phyloP scores from a whole-genome alignment of 1,140 invertebrate genomes.

The Lordiphosa stackelbergi region DNA sequence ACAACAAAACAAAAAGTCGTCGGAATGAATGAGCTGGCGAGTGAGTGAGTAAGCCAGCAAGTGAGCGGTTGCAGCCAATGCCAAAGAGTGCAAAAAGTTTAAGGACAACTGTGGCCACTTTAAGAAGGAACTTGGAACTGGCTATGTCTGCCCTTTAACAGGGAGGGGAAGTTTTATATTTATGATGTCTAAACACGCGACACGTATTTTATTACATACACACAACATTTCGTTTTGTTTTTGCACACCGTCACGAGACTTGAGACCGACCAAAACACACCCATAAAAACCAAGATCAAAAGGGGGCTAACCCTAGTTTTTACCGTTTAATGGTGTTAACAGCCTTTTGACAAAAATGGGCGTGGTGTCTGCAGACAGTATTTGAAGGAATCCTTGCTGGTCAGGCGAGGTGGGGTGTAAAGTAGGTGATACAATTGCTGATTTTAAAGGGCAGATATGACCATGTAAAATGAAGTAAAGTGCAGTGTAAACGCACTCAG shows the following conservation, averaged over 20 bases:
- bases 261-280: slow-evolving; percentile 8
- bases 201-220: slow-evolving; percentile 52
- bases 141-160: slow-evolving; percentile 32
- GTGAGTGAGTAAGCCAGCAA: slow-evolving; percentile 6
- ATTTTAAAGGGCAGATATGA: slow-evolving; percentile 23
- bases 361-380: slow-evolving; percentile 37
- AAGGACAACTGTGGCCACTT: slow-evolving; percentile 56
- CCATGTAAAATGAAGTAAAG: slow-evolving; percentile 4
- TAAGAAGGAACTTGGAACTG: slow-evolving; percentile 14
- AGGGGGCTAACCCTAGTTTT: slow-evolving; percentile 10
- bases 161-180: slow-evolving; percentile 34
- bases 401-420: neutral
- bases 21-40: slow-evolving; percentile 9
- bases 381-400: slow-evolving; percentile 10
- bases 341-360: slow-evolving; percentile 40
- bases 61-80: neutral
- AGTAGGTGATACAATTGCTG: slow-evolving; percentile 8
- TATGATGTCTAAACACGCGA: slow-evolving; percentile 63
- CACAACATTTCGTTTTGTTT: slow-evolving; percentile 39
- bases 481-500: slow-evolving; percentile 8
- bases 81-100: slow-evolving; percentile 40
- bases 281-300: slow-evolving; percentile 17
- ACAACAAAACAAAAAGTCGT: slow-evolving; percentile 10
- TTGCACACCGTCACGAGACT: slow-evolving; percentile 1
- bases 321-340: slow-evolving; percentile 62